Base-by-base conservation (phyloP, 2,888 invertebrate genomes). In the Reticulitermes lucifugus region DNA sequence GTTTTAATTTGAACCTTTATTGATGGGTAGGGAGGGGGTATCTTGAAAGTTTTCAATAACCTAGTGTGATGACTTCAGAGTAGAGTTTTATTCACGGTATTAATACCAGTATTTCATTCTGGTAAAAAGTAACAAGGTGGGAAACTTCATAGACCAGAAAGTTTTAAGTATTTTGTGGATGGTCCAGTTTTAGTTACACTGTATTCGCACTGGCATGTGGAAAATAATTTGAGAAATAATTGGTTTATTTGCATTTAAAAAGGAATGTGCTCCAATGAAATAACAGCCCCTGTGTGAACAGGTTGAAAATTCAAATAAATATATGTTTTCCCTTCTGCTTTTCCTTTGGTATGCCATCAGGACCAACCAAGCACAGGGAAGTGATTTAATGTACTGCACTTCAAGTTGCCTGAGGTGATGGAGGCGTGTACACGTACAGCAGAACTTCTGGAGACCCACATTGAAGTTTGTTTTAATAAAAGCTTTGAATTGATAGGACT, bases 381-480 rank as follows among this genome's bases (percentile, higher is more conserved):
- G n/a, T 65, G 65, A 65, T 65, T 7, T 65, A 18, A 18, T 55
- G 55, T 55, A 55, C 55, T 18, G 12, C 18, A 14, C 51, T 51
- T 51, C 51, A 21, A 60, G 65, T 46, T 77, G 77, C 10, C 77
- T 77, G 77, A 46, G 77, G n/a, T 41, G 77, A 12, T 46, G 77
- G 43, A 77, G 46, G 1, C 7, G 25, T 46, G 41, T 46, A 22
- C 46, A 46, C 0, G 25, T 77, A 77, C 77, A 51, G 22, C 77
- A 77, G 77, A 35, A 77, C 46, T 77, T 46, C 77, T 35, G 51
- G 22, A 77, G 41, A 51, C 77, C 77, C 22, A 77, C 77, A 77
- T 77, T 73, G 51, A 77, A 77, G 77, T n/a, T 77, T 77, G 77
- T 77, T 77, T 77, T 77, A 77, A 77, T 77, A 77, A 77, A 77